Conservation (phyloP, 2,888 invertebrate genomes). For the Agrochola litura region DNA sequence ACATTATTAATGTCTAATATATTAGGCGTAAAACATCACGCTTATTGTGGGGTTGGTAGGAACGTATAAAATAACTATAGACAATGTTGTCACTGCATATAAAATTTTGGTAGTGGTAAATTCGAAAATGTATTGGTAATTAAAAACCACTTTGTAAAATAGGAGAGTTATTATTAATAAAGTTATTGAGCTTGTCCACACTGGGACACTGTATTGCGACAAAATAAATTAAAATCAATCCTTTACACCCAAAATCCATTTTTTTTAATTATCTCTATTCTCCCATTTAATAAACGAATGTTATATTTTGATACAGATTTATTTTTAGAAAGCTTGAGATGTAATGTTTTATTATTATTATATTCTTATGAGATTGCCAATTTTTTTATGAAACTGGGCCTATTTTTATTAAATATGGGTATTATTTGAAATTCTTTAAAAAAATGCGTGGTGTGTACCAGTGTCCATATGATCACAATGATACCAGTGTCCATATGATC, state of each 20-base stretch:
- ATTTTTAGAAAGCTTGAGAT: conserved; percentile 13
- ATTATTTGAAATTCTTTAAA: not conserved
- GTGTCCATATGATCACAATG: conserved; percentile 6
- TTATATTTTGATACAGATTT: conserved; percentile 38
- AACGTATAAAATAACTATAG: conserved; percentile 1
- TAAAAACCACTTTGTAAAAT: not conserved
- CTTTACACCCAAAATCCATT: too few relatives aligned
- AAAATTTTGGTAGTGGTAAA: not conserved
- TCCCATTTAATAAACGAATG: conserved; percentile 18
- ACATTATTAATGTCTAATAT: too few relatives aligned
- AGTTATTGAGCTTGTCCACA: not conserved
- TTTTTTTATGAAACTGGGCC: not conserved
- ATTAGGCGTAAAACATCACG: not conserved
- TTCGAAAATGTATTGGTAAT: not conserved
- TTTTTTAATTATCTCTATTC: not conserved
- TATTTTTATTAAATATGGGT: not conserved
- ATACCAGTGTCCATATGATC: too few relatives aligned
- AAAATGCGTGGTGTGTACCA: not conserved
- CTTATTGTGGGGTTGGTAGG: conserved; percentile 2
- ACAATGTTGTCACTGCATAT: not conserved
- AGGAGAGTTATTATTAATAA: not conserved
- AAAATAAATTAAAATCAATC: not conserved
- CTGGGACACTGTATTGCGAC: too few relatives aligned
- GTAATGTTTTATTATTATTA: conserved; percentile 20
- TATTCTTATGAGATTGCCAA: not conserved